Percentiles rank a stretch among this genome's conserved stretches.
Conservation (phyloP, 2,888 invertebrate species). For the Microplitis manilae region DNA sequence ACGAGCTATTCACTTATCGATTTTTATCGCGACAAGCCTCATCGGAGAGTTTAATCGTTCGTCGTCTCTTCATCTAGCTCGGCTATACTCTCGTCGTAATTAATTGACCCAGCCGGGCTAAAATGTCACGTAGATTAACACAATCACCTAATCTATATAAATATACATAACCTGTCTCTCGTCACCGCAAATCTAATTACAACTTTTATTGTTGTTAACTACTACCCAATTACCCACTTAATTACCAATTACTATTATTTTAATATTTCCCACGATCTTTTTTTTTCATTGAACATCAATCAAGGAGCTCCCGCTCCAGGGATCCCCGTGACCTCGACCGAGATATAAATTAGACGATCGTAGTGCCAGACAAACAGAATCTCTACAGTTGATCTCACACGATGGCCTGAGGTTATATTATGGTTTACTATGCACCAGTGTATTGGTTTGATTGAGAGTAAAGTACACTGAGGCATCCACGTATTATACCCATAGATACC, state of each 20-base stretch:
- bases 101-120: no score
- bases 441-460: background rate
- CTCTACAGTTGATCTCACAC: slow-evolving; percentile 4
- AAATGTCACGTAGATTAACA: background rate
- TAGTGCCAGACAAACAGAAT: background rate
- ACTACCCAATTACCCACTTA: no score
- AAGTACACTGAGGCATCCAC: slow-evolving; percentile 1
- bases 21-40: slow-evolving; percentile 5
- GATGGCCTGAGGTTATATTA: background rate
- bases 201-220: no score
- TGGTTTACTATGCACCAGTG: slow-evolving; percentile 16
- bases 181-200: no score
- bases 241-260: no score
- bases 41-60: background rate
- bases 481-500: background rate
- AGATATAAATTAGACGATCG: slow-evolving; percentile 10
- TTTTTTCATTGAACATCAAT: no score
- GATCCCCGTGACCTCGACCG: background rate
- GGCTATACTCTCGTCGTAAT: background rate
- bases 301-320: no score
- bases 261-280: no score
- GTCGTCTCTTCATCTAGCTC: background rate
- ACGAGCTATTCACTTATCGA: background rate
- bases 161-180: no score
- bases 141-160: background rate